These are phyloP conservation scores for Rhopalosiphum maidis DNA, from an alignment of 1,140 invertebrate species.

Conservation along the genomic window DNA sequence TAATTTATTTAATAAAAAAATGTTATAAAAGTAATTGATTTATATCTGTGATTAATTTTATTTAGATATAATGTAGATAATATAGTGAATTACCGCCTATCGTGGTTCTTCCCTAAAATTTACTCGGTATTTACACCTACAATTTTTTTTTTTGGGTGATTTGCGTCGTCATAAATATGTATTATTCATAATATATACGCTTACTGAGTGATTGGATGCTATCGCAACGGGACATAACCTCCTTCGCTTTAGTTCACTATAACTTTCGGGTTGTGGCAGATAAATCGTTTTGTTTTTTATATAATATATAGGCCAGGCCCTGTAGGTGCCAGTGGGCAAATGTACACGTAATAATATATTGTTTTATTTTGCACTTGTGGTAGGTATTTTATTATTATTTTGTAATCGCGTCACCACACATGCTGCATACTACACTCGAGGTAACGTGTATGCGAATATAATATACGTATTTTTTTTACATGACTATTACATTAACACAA, in stretches of 20 bases:
- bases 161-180: no score
- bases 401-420: neutral
- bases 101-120: no score
- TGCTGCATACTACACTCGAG: neutral
- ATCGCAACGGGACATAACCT: no score
- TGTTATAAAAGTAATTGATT: no score
- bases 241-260: neutral
- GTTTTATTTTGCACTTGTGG: neutral
- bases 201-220: no score
- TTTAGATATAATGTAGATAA: no score
- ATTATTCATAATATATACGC: no score
- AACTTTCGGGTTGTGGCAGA: neutral
- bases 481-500: neutral
- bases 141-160: no score
- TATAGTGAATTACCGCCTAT: no score
- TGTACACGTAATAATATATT: neutral
- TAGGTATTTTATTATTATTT: neutral
- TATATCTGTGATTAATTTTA: no score
- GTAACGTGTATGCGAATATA: neutral
- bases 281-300: neutral
- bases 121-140: no score
- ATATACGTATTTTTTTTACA: conserved; percentile 18
- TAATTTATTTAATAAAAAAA: no score
- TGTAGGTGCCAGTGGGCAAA: neutral
- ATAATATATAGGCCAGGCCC: neutral